Evolutionary conservation across 2,113 vertebrate genomes (phyloP), one percentile per base, ranked within the genome.

Genomic region (Arizona elegans): DNA sequence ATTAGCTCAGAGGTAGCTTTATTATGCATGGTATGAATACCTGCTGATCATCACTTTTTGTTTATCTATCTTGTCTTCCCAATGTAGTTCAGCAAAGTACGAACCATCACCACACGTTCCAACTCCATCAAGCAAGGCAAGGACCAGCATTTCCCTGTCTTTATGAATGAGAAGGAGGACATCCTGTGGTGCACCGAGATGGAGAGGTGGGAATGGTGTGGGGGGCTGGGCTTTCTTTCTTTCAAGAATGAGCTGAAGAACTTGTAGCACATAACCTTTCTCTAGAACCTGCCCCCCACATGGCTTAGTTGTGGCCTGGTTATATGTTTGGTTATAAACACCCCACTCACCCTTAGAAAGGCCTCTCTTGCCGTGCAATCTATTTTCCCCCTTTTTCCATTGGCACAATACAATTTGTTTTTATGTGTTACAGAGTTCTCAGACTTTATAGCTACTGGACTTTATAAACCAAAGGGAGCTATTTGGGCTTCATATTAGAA

Each of bases 121-220:
- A 99, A 99, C 96, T 99, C 99, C 96, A 99, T 99, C 97, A 99
- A 99, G 97, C 99, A 99, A 96, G 99, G 99, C 96, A 99, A 99
- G 97, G 99, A 99, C 97, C 99, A 99, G 98, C 99, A 99, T 93
- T 99, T 99, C 96, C 99, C 99, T 0, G 99, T 99, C 96, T 99
- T 97, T 98, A 99, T 99, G 99, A 99, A 99, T 5, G 99, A 99
- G 95, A 99, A 99, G 96, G 99, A 99, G 92, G 99, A 99, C 98
- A 99, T 99, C 91, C 97, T 99, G 55, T 99, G 99, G 99, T 99
- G 99, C 98, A 99, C 99, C 92, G 99, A 99, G 98, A 99, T 99
- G 98, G 99, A 99, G 96, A 99, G 99, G 99, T 99, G 96, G 29
- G 96, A 4, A 8, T 21, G 24, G 23, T 24, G 97, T 70, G 4